Percentiles rank a stretch among this genome's conserved stretches.
These are phyloP conservation scores for Ladona fulva DNA, from an alignment of 1,140 invertebrate species.

Conservation along the genomic window DNA sequence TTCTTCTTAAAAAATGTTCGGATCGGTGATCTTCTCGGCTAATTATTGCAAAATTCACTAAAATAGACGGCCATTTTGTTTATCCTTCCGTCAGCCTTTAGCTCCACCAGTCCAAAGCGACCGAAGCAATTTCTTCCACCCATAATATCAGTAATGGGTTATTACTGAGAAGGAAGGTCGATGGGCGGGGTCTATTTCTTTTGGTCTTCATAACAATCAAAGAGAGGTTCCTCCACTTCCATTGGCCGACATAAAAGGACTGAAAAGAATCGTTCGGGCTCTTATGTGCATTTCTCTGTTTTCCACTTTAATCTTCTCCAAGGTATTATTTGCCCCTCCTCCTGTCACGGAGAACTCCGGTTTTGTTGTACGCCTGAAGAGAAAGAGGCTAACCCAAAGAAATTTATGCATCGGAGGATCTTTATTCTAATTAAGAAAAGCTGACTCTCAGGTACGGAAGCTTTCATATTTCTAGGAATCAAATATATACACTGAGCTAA, in stretches of 20 bases:
- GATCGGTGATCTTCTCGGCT: no score
- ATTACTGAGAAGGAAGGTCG: not conserved
- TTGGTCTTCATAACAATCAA: not conserved
- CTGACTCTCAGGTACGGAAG: no score
- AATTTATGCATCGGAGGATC: no score
- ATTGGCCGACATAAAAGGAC: not conserved
- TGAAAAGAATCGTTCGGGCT: not conserved
- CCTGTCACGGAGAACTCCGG: not conserved
- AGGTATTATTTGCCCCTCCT: not conserved
- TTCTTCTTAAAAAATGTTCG: no score
- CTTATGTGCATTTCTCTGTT: not conserved
- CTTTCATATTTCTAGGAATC: no score
- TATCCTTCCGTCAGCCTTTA: not conserved
- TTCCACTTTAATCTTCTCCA: slow-evolving; percentile 1
- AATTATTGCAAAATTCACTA: no score
- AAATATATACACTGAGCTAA: no score
- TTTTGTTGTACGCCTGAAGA: not conserved
- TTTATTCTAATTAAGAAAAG: no score
- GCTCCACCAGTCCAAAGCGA: not conserved
- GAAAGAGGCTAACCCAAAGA: no score
- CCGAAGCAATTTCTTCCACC: not conserved
- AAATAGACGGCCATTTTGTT: not conserved
- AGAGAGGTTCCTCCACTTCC: not conserved
- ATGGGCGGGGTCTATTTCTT: not conserved
- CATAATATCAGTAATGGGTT: slow-evolving; percentile 10